Base-by-base conservation (phyloP, 1,140 invertebrate species). In the Protaetia brevitarsis region DNA sequence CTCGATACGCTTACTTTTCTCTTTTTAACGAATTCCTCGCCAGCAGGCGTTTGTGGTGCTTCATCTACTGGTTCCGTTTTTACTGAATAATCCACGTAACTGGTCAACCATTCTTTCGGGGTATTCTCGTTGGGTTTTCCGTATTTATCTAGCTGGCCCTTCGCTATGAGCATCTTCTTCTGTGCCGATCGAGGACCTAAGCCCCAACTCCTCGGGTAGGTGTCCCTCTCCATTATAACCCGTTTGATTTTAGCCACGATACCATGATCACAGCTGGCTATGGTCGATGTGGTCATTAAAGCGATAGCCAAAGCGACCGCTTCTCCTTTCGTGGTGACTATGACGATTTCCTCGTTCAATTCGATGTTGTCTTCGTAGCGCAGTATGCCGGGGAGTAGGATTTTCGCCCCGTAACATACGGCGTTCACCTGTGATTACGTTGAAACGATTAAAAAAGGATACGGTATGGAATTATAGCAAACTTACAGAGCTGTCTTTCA, bases 181-280 rank as follows among this genome's bases (percentile, higher is more conserved):
- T 91, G 84, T 0, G 88, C 88, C 5, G 96, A 94, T 85, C 94
- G 94, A 6, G 95, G 94, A 36, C 97, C 97, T 23, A 99, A 79
- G 41, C 97, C 96, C 97, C 97, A 99, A 81, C 97, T 97, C 63
- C 96, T 86, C 2, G 97, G 97, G 81, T 99, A 99, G 11, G 93
- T 94, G 78, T 99, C 98, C 75, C 97, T 83, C 81, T 99, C 97
- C 98, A 99, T 99, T 29, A 99, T 97, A 8, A 99, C 97, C 64
- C 96, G 81, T 80, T 99, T 99, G 26, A 99, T 91, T 83, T 99
- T 99, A 1, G 98, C 98, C 13, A 95, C 94, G 8, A 96, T 85
- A 16, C 98, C 97, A 80, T 99, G 98, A 81, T 99, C 96, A 82
- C 97, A 98, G 5, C 91, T 91, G 0, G 94, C 88, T 83, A 99